A percentile compares a stretch with the other conserved stretches of the same genome.
These are phyloP conservation scores for Plemyria rubiginata DNA, from an alignment of 2,888 invertebrate species.

Conservation along the genomic window DNA sequence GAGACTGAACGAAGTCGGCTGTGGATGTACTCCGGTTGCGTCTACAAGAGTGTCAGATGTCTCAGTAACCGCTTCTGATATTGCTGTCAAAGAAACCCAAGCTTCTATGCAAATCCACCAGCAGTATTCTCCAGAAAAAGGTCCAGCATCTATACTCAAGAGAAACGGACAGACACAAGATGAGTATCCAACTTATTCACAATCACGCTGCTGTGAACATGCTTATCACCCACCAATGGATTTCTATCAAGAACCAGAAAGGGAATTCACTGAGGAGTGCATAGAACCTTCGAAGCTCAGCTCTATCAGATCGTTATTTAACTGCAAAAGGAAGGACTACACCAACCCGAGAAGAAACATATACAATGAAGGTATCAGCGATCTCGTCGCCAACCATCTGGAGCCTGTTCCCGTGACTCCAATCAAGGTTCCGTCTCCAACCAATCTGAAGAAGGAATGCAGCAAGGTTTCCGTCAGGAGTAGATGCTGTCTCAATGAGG, in stretches of 20 bases:
- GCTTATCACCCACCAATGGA: background rate
- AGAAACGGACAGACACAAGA: background rate
- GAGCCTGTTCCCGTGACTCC: slow-evolving; percentile 31
- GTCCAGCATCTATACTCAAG: slow-evolving; percentile 32
- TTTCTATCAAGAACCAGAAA: slow-evolving; percentile 40
- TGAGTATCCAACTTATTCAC: slow-evolving; percentile 12
- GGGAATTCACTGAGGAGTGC: slow-evolving; percentile 38
- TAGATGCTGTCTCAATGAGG: slow-evolving; percentile 24
- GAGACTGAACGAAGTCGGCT: slow-evolving; percentile 54
- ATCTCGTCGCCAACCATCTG: slow-evolving; percentile 42
- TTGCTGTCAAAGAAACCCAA: slow-evolving; percentile 40
- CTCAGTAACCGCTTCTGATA: slow-evolving; percentile 40
- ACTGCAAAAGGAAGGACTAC: slow-evolving; percentile 25
- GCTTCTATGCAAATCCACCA: slow-evolving; percentile 31
- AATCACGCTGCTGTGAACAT: slow-evolving; percentile 12
- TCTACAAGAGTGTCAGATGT: slow-evolving; percentile 40
- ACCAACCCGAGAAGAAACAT: slow-evolving; percentile 48
- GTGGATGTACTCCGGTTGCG: slow-evolving; percentile 43
- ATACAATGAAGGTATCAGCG: slow-evolving; percentile 71
- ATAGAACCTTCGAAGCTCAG: slow-evolving; percentile 31
- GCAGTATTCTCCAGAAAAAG: slow-evolving; percentile 19
- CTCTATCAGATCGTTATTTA: slow-evolving; percentile 40
- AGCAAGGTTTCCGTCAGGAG: slow-evolving; percentile 38
- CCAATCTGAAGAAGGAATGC: slow-evolving; percentile 26
- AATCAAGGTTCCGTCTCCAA: slow-evolving; percentile 23